Percentiles rank a stretch among this genome's conserved stretches.
These are phyloP conservation scores for Drosophila carrolli DNA, from an alignment of 1,140 invertebrate species.

Conservation along the genomic window DNA sequence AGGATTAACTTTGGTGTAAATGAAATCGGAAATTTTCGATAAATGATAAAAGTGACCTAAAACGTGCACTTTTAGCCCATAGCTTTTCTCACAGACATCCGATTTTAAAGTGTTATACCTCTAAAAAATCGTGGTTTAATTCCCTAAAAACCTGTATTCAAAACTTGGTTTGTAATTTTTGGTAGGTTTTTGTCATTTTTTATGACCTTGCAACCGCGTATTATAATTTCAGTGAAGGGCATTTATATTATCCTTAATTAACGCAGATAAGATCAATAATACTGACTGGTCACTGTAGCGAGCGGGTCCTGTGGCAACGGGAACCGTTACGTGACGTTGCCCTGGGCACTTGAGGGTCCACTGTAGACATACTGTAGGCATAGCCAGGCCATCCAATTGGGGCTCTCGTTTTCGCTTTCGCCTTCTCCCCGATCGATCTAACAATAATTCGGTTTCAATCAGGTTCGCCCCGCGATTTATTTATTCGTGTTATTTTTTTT, in stretches of 20 bases:
- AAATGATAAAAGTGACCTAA: too few relatives aligned
- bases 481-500: slow-evolving; percentile 48
- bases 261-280: neutral
- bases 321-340: slow-evolving; percentile 53
- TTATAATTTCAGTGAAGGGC: too few relatives aligned
- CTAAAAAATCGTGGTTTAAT: too few relatives aligned
- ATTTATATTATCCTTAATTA: neutral
- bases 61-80: too few relatives aligned
- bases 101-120: too few relatives aligned
- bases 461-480: slow-evolving; percentile 61
- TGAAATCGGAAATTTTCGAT: too few relatives aligned
- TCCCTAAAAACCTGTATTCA: too few relatives aligned
- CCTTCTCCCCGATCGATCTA: slow-evolving; percentile 70
- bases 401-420: slow-evolving; percentile 67
- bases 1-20: neutral
- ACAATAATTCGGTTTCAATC: slow-evolving; percentile 81
- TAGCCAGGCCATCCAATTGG: slow-evolving; percentile 54
- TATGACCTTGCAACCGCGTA: too few relatives aligned
- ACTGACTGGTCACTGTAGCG: neutral
- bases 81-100: too few relatives aligned
- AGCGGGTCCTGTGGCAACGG: neutral
- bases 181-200: too few relatives aligned
- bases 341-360: slow-evolving; percentile 66
- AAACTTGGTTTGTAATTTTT: too few relatives aligned
- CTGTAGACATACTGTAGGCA: slow-evolving; percentile 58